Base-by-base conservation (phyloP, 2,888 invertebrate species). In the Scrobipalpa costella region DNA sequence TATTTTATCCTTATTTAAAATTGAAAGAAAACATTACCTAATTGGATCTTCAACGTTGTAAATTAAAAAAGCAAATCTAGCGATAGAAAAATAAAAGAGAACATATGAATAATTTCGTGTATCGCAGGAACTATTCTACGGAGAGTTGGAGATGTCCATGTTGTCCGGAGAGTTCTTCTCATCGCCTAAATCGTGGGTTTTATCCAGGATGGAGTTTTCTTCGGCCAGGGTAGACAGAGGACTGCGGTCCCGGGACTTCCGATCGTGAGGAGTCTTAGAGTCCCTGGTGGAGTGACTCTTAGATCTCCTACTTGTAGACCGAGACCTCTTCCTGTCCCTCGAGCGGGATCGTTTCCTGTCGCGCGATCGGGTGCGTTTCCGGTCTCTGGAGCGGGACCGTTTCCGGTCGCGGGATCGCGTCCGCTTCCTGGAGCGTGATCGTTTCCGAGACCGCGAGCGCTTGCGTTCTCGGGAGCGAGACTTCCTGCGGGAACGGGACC, bases 71-170 rank as follows among this genome's bases (percentile, higher is more conserved):
- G 34, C 27, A 21, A 40, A 34, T 49, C 21, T 62, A 62, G 34
- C 57, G 36, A 13, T 59, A 58, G 34, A 63, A 63, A 64, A 57
- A 61, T 36, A 64, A 60, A 52, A n/a, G n/a, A 62, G 27, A 40
- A 40, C 33, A 19, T 55, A 62, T 36, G 50, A 19, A 33, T 64
- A 61, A 64, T 36, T 17, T 38, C n/a, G n/a, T n/a, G n/a, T n/a
- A n/a, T n/a, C n/a, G n/a, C n/a, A n/a, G n/a, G n/a, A n/a, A n/a
- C n/a, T n/a, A n/a, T n/a, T 57, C 85, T 92, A 95, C 63, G 95
- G 95, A 65, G 95, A 95, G 85, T 95, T 95, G 15, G 95, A 95
- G 83, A 95, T 95, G 81, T 95, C 95, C 95, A 95, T 95, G 79
- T 95, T 95, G 82, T 95, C 95, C 1, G 94, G 92, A 13, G 94